Evolutionary conservation across 1,140 invertebrate species (phyloP).

Genomic region (Mylabris phalerata): DNA sequence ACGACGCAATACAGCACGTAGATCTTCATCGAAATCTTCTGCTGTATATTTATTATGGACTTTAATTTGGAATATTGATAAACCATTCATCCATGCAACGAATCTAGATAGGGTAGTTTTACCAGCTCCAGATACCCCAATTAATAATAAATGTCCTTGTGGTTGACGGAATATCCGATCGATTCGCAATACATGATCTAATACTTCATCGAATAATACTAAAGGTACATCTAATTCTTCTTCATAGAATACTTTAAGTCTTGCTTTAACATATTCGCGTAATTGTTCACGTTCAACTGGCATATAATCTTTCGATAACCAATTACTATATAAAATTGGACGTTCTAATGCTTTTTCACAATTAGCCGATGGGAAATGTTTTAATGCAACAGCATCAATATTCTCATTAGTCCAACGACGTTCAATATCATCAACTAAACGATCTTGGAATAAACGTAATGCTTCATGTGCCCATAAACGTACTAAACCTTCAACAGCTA

Average conservation of each 20-base stretch:
- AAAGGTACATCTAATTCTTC: slow-evolving; percentile 98
- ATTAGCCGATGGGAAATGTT: slow-evolving; percentile 91
- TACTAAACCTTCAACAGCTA: slow-evolving; percentile 90
- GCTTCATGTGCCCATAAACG: slow-evolving; percentile 98
- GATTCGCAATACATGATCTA: slow-evolving; percentile 97
- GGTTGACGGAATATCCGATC: slow-evolving; percentile 99
- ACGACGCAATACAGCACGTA: slow-evolving; percentile 85
- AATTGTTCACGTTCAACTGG: slow-evolving; percentile 94
- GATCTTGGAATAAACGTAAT: slow-evolving; percentile 92
- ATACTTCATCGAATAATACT: slow-evolving; percentile 96
- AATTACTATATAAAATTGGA: slow-evolving; percentile 97
- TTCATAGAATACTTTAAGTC: slow-evolving; percentile 98
- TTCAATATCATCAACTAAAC: slow-evolving; percentile 91
- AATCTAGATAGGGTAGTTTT: slow-evolving; percentile 98
- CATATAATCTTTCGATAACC: slow-evolving; percentile 97
- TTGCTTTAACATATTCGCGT: slow-evolving; percentile 92
- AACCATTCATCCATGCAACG: slow-evolving; percentile 99
- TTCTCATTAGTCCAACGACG: slow-evolving; percentile 97
- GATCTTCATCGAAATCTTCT: slow-evolving; percentile 98
- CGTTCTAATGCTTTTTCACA: slow-evolving; percentile 75
- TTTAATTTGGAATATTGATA: slow-evolving; percentile 97
- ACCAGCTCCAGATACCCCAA: slow-evolving; percentile 95
- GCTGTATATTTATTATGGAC: slow-evolving; percentile 99
- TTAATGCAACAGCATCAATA: slow-evolving; percentile 87
- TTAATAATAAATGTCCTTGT: slow-evolving; percentile 93